Conservation (phyloP, 2,797 vertebrate species). For the Triplophysa bombifrons region DNA sequence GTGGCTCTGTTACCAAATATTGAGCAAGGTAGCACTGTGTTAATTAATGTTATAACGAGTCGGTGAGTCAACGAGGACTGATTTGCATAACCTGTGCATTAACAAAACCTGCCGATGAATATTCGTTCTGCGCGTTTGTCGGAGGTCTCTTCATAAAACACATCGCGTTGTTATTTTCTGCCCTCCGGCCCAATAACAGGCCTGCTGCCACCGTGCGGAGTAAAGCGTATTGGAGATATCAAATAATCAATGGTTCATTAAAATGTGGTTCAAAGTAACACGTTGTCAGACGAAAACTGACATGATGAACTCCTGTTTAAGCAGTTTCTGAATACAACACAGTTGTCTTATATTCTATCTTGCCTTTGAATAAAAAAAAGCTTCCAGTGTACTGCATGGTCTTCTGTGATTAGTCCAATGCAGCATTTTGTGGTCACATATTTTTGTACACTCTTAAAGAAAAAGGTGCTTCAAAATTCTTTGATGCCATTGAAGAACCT, state of each 20-base stretch:
- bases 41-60: slow-evolving; percentile 81
- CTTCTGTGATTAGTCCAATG: not conserved
- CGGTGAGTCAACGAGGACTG: slow-evolving; percentile 58
- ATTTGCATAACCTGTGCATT: slow-evolving; percentile 73
- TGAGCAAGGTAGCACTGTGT: slow-evolving; percentile 80
- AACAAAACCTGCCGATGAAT: slow-evolving; percentile 55
- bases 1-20: slow-evolving; percentile 79
- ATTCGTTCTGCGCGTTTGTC: slow-evolving; percentile 38
- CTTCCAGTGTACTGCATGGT: not conserved
- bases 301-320: slow-evolving; percentile 10
- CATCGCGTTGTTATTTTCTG: slow-evolving; percentile 51
- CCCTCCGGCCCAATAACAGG: slow-evolving; percentile 62
- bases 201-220: slow-evolving; percentile 27
- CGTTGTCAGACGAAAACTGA: slow-evolving; percentile 19
- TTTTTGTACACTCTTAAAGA: too few species aligned
- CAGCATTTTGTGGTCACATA: too few species aligned
- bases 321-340: not conserved
- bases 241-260: slow-evolving; percentile 57
- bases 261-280: slow-evolving; percentile 40
- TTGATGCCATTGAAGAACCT: too few species aligned
- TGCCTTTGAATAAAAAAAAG: not conserved
- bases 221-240: slow-evolving; percentile 53
- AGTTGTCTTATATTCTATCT: not conserved
- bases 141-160: slow-evolving; percentile 46
- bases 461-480: too few species aligned